Conservation (phyloP, 2,797 vertebrate genomes). For the Ceyx erithaca region DNA sequence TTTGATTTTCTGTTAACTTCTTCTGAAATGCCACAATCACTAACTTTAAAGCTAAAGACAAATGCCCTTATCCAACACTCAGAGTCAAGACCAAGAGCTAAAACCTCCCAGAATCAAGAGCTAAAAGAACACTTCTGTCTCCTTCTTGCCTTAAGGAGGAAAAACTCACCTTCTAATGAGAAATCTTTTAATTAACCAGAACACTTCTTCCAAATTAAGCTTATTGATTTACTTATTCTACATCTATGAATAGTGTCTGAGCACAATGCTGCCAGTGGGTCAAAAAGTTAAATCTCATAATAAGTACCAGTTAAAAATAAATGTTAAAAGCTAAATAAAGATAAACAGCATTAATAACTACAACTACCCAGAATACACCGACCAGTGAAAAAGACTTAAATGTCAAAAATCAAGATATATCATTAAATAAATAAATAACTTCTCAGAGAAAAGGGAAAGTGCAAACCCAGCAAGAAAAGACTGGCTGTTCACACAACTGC, state of each 20-base stretch:
- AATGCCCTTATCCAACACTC: not conserved
- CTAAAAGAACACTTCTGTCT: not conserved
- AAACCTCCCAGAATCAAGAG: not conserved
- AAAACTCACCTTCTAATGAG: not conserved
- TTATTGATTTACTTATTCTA: not conserved
- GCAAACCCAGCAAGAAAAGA: not conserved
- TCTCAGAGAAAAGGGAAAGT: not conserved
- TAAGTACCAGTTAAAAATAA: not conserved
- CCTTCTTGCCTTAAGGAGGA: not conserved
- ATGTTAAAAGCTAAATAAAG: not conserved
- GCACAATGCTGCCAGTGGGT: not conserved
- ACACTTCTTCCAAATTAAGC: not conserved
- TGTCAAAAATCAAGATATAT: not conserved
- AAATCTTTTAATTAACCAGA: not conserved
- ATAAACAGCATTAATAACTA: not conserved
- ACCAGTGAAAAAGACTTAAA: not conserved
- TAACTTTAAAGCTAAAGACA: not conserved
- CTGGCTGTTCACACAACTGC: not conserved
- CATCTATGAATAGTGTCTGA: not conserved
- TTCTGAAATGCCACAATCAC: not conserved
- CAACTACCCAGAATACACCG: not conserved
- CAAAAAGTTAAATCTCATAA: not conserved
- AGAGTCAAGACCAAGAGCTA: not conserved
- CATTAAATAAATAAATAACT: not conserved
- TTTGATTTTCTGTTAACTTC: not conserved